These are phyloP conservation scores for Oxyruncus cristatus DNA, from an alignment of 2,113 vertebrate species.

Conservation along the genomic window DNA sequence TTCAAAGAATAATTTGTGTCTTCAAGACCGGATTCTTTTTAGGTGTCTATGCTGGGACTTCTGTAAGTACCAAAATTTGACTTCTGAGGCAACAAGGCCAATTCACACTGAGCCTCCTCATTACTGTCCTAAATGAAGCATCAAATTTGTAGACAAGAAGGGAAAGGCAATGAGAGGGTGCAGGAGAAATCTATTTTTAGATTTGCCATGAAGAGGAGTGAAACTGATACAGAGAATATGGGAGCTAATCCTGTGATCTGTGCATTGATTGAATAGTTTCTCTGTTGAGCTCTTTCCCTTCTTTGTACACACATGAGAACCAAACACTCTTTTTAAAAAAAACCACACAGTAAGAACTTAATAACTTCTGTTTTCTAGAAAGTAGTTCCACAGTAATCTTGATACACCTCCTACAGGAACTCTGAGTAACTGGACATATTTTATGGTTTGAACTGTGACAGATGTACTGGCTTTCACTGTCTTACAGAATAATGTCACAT, in stretches of 20 bases:
- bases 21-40: background rate
- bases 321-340: background rate
- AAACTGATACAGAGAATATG: background rate
- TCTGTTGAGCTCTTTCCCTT: background rate
- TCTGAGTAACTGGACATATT: background rate
- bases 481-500: background rate
- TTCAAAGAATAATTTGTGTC: background rate
- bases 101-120: background rate
- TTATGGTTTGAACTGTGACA: background rate
- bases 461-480: background rate
- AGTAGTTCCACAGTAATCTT: background rate
- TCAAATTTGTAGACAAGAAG: background rate
- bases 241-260: background rate
- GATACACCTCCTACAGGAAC: background rate
- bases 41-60: background rate
- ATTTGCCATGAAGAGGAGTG: background rate
- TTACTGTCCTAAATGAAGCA: background rate
- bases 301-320: background rate
- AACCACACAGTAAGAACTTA: background rate
- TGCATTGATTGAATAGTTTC: background rate
- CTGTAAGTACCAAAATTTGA: background rate
- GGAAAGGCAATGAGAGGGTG: background rate
- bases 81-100: background rate
- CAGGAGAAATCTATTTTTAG: background rate
- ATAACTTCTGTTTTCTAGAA: background rate